phyloP scores from a whole-genome alignment of 1,140 invertebrate genomes.

The Dryas iulia region DNA sequence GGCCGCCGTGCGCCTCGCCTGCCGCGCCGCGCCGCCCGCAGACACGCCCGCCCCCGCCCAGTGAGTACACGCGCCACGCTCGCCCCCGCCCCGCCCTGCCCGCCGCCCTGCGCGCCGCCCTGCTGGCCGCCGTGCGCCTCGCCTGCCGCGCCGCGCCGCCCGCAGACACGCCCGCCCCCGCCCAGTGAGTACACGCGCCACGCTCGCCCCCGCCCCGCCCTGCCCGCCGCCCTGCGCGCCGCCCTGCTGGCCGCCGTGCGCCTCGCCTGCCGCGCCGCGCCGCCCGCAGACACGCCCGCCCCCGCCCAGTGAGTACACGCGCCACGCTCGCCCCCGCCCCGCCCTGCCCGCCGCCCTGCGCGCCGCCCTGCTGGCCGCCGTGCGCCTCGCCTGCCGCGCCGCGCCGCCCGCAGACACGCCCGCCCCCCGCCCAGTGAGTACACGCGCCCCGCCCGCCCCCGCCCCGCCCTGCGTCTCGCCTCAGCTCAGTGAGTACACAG shows the following conservation, averaged over 20 bases:
- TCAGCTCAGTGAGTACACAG: slow-evolving; percentile 86
- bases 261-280: slow-evolving; percentile 84
- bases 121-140: slow-evolving; percentile 81
- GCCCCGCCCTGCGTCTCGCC: slow-evolving; percentile 83
- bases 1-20: slow-evolving; percentile 81
- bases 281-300: slow-evolving; percentile 72
- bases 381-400: slow-evolving; percentile 83
- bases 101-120: slow-evolving; percentile 77
- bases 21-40: slow-evolving; percentile 83
- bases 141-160: slow-evolving; percentile 85
- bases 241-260: slow-evolving; percentile 79
- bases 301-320: slow-evolving; percentile 84
- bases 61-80: slow-evolving; percentile 92
- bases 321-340: slow-evolving; percentile 90
- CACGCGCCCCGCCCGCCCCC: slow-evolving; percentile 91
- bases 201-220: slow-evolving; percentile 86
- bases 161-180: slow-evolving; percentile 34
- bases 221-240: slow-evolving; percentile 82
- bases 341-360: slow-evolving; percentile 82
- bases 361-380: slow-evolving; percentile 76
- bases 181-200: slow-evolving; percentile 89
- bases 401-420: slow-evolving; percentile 82
- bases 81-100: slow-evolving; percentile 87
- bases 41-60: slow-evolving; percentile 20
- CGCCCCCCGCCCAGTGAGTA: slow-evolving; percentile 78